Base-by-base conservation (phyloP, 1,140 invertebrate genomes). In the Uloborus diversus region DNA sequence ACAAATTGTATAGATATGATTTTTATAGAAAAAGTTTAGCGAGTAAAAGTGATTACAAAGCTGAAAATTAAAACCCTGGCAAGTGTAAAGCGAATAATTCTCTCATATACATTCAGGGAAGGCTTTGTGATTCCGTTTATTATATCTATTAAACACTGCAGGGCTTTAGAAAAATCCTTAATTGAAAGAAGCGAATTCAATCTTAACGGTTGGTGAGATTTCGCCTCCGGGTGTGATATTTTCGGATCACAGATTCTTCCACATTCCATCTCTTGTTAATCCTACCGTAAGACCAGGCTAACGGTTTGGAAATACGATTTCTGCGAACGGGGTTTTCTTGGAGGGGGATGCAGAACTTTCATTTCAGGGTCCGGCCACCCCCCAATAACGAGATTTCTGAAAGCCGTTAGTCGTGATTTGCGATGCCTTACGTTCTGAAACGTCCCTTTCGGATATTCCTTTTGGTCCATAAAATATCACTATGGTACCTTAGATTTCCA, bases 381-480 rank as follows among this genome's bases (percentile, higher is more conserved):
- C 53, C 28, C 25, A 32, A 56, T 71, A 71, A 71, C 53, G 69
- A 71, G 69, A 75, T 75, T 75, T 61, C 42, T 17, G 71, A 33
- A 75, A 47, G 71, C 69, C 35, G 71, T 75, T 75, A 53, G 61
- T 17, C 51, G 71, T 75, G 71, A 75, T 75, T 75, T 75, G 71
- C 71, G 71, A 75, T 64, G 42, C 47, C 59, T 75, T 51, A 27
- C 57, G 37, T 33, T 53, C 42, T 61, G 56, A 70, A 73, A 35
- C 32, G 5, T 13, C 61, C 42, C 23, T 47, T 30, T 64, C 59
- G 42, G 32, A 64, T 64, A 64, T 75, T 75, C 71, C 59, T 64
- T 75, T 64, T 75, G 69, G 57, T 75, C 28, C 61, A 75, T 75
- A 75, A 75, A 75, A 75, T 75, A 75, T 75, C 61, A 75, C 61